phyloP scores from a whole-genome alignment of 2,888 invertebrate genomes.

The Colostygia pectinataria region DNA sequence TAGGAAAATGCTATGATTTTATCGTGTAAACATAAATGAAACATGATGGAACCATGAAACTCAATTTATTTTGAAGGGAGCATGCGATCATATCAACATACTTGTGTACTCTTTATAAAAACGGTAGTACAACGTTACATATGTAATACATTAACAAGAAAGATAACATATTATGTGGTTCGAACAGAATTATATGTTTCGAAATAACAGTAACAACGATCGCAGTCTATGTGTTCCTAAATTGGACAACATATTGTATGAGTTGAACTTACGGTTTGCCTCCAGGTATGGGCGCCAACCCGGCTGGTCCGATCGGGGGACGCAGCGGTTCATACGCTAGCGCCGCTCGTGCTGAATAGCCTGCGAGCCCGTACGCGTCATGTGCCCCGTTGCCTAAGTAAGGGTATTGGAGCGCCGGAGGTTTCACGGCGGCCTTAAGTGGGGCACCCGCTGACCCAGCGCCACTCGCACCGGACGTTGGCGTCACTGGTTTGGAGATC shows the following conservation, averaged over 20 bases:
- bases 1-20: constrained; percentile 7
- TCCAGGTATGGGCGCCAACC: constrained; percentile 88
- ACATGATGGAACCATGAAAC: neutral
- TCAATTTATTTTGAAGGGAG: constrained; percentile 1
- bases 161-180: constrained; percentile 1
- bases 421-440: constrained; percentile 82
- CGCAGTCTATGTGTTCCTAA: neutral
- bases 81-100: neutral
- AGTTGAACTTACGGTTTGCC: constrained; percentile 91
- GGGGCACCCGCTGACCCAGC: constrained; percentile 83
- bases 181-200: neutral
- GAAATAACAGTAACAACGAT: neutral
- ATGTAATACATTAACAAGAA: constrained; percentile 7
- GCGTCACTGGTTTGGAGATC: constrained; percentile 94
- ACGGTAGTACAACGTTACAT: no score
- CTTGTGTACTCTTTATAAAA: neutral
- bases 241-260: constrained; percentile 11
- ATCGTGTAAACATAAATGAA: neutral
- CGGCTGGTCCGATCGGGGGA: constrained; percentile 79
- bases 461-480: constrained; percentile 86
- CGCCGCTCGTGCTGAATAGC: constrained; percentile 77
- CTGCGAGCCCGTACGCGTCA: constrained; percentile 76
- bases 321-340: constrained; percentile 77
- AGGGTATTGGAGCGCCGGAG: constrained; percentile 85
- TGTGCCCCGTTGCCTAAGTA: constrained; percentile 81